Evolutionary conservation across 1,140 invertebrate species (phyloP).

Genomic region (Akabosia matsudoensis): DNA sequence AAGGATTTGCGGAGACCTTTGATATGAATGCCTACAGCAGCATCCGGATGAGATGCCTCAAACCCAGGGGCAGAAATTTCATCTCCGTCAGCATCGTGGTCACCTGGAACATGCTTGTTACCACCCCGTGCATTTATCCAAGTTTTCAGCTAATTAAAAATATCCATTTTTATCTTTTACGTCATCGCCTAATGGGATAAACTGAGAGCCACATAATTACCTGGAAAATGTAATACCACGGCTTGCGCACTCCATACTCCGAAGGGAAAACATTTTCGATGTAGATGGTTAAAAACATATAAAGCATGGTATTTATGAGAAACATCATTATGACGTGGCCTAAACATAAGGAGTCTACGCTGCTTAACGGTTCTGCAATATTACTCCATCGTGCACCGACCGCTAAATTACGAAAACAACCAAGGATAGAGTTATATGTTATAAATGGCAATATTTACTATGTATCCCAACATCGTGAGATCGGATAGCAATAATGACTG

Average conservation of each 20-base stretch:
- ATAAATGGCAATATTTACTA: too few species aligned
- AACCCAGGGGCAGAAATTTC: slow-evolving; percentile 27
- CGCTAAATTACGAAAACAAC: slow-evolving; percentile 44
- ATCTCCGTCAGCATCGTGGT: not conserved
- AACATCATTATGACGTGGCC: slow-evolving; percentile 52
- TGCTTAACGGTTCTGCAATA: slow-evolving; percentile 52
- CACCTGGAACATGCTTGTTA: not conserved
- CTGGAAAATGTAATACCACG: slow-evolving; percentile 72
- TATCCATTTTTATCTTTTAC: slow-evolving; percentile 12
- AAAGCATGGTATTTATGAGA: slow-evolving; percentile 51
- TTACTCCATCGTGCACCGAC: slow-evolving; percentile 60
- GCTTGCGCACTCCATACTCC: slow-evolving; percentile 64
- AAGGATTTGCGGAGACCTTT: slow-evolving; percentile 34
- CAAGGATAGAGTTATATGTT: not conserved
- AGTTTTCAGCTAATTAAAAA: too few species aligned
- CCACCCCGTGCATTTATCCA: not conserved
- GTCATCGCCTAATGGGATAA: not conserved
- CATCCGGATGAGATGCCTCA: slow-evolving; percentile 30
- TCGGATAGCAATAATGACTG: not conserved
- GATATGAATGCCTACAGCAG: slow-evolving; percentile 27
- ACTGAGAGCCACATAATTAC: slow-evolving; percentile 48
- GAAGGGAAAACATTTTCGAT: slow-evolving; percentile 72
- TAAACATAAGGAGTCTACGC: slow-evolving; percentile 56
- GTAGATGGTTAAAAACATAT: slow-evolving; percentile 57
- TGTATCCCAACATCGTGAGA: too few species aligned